These are phyloP conservation scores for Sminthurides bifidus DNA, from an alignment of 1,140 invertebrate species.

Conservation along the genomic window DNA sequence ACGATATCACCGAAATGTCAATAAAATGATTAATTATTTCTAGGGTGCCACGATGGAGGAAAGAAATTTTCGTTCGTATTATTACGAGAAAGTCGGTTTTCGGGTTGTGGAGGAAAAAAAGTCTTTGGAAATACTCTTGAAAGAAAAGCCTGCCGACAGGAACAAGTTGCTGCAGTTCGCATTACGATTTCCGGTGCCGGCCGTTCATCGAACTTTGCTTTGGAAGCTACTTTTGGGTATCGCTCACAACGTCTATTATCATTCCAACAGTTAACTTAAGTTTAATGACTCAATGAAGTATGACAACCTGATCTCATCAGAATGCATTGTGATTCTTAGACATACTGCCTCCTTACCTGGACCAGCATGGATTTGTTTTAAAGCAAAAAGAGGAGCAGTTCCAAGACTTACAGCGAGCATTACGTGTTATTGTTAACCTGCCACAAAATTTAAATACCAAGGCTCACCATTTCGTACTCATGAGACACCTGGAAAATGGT, in stretches of 20 bases:
- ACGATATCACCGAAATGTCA: too few species aligned
- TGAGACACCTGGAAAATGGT: slow-evolving; percentile 61
- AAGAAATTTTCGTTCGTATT: slow-evolving; percentile 72
- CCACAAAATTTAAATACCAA: slow-evolving; percentile 45
- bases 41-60: slow-evolving; percentile 5
- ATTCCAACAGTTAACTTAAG: neutral
- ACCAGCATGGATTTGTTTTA: slow-evolving; percentile 59
- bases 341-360: slow-evolving; percentile 50
- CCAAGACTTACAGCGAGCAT: slow-evolving; percentile 55
- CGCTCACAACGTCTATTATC: slow-evolving; percentile 9
- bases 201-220: slow-evolving; percentile 61
- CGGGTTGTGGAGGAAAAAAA: slow-evolving; percentile 82
- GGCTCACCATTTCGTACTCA: slow-evolving; percentile 52
- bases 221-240: slow-evolving; percentile 77
- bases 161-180: slow-evolving; percentile 74
- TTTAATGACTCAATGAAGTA: neutral
- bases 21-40: too few species aligned
- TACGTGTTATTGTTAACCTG: slow-evolving; percentile 49
- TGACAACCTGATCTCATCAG: neutral
- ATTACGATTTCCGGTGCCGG: slow-evolving; percentile 65
- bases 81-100: slow-evolving; percentile 82
- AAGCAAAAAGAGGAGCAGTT: slow-evolving; percentile 58
- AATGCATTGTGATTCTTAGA: slow-evolving; percentile 15
- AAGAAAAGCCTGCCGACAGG: slow-evolving; percentile 69
- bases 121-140: slow-evolving; percentile 75